Percentiles rank a stretch among this genome's conserved stretches.
Evolutionary conservation across 1,140 invertebrate species (phyloP).

Genomic region (Heterodera carotae): DNA sequence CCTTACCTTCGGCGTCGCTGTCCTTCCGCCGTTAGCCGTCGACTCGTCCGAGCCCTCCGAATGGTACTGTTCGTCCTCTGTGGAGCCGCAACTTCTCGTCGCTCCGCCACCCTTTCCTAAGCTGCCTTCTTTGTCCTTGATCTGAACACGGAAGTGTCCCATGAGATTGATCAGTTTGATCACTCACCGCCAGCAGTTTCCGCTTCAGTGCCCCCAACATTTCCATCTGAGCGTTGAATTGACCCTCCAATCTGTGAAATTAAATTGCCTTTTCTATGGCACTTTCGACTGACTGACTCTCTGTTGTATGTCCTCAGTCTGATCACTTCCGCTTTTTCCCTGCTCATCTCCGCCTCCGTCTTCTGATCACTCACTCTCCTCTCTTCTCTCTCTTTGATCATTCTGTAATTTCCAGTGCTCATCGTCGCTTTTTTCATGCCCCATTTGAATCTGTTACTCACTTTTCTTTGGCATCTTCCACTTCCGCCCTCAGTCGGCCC

Average conservation of each 20-base stretch:
- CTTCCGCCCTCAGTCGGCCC: slow-evolving; percentile 24
- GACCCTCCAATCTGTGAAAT: slow-evolving; percentile 42
- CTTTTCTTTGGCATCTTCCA: slow-evolving; percentile 33
- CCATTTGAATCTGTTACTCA: too few relatives aligned
- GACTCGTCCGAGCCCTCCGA: slow-evolving; percentile 34
- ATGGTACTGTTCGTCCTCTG: slow-evolving; percentile 53
- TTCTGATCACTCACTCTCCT: slow-evolving; percentile 12
- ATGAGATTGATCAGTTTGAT: too few relatives aligned
- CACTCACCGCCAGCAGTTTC: slow-evolving; percentile 44
- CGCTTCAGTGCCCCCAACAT: slow-evolving; percentile 58
- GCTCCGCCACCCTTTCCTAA: slow-evolving; percentile 16
- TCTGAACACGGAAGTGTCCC: background rate
- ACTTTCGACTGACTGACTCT: slow-evolving; percentile 17
- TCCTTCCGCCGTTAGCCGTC: background rate
- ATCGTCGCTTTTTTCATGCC: background rate
- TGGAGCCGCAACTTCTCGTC: slow-evolving; percentile 31
- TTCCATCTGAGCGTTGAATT: slow-evolving; percentile 61
- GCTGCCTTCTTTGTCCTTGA: slow-evolving; percentile 5
- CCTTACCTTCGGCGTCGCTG: slow-evolving; percentile 8
- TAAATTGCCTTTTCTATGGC: background rate
- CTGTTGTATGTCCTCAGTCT: slow-evolving; percentile 55
- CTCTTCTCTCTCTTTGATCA: slow-evolving; percentile 28
- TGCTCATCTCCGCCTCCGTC: slow-evolving; percentile 41
- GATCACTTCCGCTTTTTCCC: slow-evolving; percentile 29
- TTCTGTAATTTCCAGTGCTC: slow-evolving; percentile 24